Conservation (phyloP, 2,797 vertebrate species). For the Typhlichthys subterraneus region DNA sequence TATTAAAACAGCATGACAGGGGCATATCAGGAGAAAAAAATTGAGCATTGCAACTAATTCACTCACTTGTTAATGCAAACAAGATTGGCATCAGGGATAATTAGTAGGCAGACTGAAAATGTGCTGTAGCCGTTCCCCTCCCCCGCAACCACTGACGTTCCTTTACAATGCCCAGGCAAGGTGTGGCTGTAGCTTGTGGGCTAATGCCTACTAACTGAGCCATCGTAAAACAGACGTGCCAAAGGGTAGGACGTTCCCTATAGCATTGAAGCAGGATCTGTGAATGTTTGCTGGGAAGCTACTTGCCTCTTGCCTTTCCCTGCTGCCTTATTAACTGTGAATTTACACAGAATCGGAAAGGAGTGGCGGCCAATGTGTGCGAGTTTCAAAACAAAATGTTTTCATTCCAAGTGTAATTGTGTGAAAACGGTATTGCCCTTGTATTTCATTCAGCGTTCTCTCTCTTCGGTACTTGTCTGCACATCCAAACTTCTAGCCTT, state of each 20-base stretch:
- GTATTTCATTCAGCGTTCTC: neutral
- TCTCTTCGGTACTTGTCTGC: neutral
- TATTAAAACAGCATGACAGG: too few relatives aligned
- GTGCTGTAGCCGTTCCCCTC: conserved; percentile 1
- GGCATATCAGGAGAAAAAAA: too few relatives aligned
- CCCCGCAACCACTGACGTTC: conserved; percentile 30
- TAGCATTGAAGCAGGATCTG: conserved; percentile 6
- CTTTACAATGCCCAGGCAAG: conserved; percentile 50
- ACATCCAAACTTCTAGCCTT: neutral
- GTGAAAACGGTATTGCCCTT: neutral
- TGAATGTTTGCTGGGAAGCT: too few relatives aligned
- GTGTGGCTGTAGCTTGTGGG: conserved; percentile 42
- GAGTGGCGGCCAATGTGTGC: too few relatives aligned
- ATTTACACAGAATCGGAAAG: too few relatives aligned
- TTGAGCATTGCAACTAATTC: neutral
- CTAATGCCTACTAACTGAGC: conserved; percentile 38
- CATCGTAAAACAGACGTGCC: conserved; percentile 34
- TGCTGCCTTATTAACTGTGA: too few relatives aligned
- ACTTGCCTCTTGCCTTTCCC: too few relatives aligned
- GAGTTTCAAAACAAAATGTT: too few relatives aligned
- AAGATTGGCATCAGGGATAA: neutral
- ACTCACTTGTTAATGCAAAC: neutral
- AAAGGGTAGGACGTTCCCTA: conserved; percentile 31
- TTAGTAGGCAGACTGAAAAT: too few relatives aligned
- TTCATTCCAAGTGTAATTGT: too few relatives aligned